phyloP scores from a whole-genome alignment of 2,797 vertebrate genomes.

The Limnodromus scolopaceus region DNA sequence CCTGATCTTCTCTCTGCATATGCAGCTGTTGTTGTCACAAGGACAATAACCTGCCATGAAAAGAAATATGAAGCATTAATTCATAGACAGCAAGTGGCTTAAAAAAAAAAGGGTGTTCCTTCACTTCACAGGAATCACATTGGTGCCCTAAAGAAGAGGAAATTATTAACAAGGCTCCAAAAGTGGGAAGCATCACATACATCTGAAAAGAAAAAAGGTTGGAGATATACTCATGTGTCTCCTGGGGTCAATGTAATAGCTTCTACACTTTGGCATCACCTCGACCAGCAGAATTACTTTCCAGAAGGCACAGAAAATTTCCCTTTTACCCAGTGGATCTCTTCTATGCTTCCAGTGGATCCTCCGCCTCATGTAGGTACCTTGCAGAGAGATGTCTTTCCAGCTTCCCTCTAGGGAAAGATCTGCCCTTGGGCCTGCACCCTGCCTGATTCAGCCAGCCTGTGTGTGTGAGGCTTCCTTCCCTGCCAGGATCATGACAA shows the following conservation, averaged over 20 bases:
- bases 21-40: neutral
- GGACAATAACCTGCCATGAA: neutral
- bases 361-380: neutral
- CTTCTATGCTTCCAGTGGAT: neutral
- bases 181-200: neutral
- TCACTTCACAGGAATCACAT: neutral
- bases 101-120: neutral
- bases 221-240: neutral
- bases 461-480: neutral
- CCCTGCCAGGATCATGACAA: neutral
- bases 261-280: neutral
- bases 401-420: neutral
- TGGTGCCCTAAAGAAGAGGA: neutral
- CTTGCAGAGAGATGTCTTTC: neutral
- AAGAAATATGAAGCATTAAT: neutral
- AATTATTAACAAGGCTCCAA: neutral
- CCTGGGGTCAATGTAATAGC: neutral
- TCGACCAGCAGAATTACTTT: neutral
- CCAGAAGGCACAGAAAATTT: neutral
- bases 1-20: neutral
- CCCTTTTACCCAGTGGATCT: neutral
- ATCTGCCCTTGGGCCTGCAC: neutral
- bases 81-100: neutral
- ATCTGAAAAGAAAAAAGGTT: neutral
- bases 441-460: neutral